phyloP scores from a whole-genome alignment of 2,888 invertebrate genomes.

The Sesamia inferens region DNA sequence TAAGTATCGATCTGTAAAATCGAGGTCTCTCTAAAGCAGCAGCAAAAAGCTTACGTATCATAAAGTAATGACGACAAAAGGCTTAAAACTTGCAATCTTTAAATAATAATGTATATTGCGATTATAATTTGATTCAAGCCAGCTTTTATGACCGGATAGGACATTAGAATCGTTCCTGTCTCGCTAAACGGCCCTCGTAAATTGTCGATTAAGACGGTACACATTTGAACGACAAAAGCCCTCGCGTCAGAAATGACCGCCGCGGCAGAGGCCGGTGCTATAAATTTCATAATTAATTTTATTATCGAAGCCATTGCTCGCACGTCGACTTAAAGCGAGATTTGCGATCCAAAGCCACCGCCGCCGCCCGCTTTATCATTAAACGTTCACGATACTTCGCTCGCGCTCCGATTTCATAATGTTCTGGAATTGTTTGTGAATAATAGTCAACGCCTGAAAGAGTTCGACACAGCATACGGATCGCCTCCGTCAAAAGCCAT shows the following conservation, averaged over 20 bases:
- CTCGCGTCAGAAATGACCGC: constrained; percentile 73
- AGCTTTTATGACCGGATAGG: constrained; percentile 74
- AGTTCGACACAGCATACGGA: constrained; percentile 73
- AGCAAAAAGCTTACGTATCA: constrained; percentile 50
- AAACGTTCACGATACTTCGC: constrained; percentile 80
- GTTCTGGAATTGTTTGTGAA: constrained; percentile 83
- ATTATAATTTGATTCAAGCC: constrained; percentile 76
- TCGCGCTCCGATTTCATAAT: constrained; percentile 77
- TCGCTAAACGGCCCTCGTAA: constrained; percentile 79
- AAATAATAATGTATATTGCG: constrained; percentile 73
- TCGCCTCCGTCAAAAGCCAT: constrained; percentile 81
- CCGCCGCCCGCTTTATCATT: constrained; percentile 83
- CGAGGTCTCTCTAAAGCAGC: constrained; percentile 37
- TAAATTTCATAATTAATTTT: constrained; percentile 88
- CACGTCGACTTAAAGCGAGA: constrained; percentile 84
- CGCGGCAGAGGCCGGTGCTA: constrained; percentile 71
- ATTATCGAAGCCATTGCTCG: constrained; percentile 83
- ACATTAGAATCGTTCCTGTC: constrained; percentile 67
- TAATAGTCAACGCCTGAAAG: constrained; percentile 79
- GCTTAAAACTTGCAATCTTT: constrained; percentile 62
- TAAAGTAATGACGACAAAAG: constrained; percentile 63
- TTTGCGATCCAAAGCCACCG: constrained; percentile 84
- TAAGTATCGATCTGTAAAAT: constrained; percentile 29
- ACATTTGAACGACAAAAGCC: constrained; percentile 80
- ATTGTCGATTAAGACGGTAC: constrained; percentile 84